Evolutionary conservation across 2,113 vertebrate species (phyloP).

Genomic region (Corythaeola cristata): DNA sequence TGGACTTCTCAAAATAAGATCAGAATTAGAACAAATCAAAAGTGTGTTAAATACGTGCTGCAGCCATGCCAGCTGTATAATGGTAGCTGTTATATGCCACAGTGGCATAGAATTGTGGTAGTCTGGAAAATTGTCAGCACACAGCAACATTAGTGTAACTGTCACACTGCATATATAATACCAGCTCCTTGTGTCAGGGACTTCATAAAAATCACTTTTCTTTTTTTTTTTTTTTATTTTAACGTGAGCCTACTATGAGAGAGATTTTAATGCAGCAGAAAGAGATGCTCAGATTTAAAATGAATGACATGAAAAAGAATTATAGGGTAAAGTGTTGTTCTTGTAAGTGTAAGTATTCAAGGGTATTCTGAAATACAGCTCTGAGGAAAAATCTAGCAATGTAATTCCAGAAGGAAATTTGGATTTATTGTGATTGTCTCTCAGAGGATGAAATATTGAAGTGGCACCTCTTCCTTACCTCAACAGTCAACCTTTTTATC

Average conservation of each 20-base stretch:
- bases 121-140: not conserved
- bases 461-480: not conserved
- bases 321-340: slow-evolving; percentile 1
- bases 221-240: no score
- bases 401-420: not conserved
- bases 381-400: not conserved
- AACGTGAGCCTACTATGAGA: not conserved
- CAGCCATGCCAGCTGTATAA: not conserved
- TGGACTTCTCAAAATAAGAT: not conserved
- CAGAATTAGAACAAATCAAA: not conserved
- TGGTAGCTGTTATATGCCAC: not conserved
- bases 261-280: slow-evolving; percentile 22
- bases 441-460: not conserved
- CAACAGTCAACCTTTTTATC: not conserved
- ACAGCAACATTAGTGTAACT: not conserved
- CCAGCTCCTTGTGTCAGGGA: not conserved
- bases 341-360: not conserved
- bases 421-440: not conserved
- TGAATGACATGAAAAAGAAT: slow-evolving; percentile 17
- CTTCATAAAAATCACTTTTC: not conserved
- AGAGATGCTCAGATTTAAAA: slow-evolving; percentile 27
- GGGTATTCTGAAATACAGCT: not conserved
- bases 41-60: not conserved
- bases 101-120: not conserved
- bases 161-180: not conserved